These are phyloP conservation scores for Ceratoteleas bidentatus DNA, from an alignment of 1,140 invertebrate species.

Conservation along the genomic window DNA sequence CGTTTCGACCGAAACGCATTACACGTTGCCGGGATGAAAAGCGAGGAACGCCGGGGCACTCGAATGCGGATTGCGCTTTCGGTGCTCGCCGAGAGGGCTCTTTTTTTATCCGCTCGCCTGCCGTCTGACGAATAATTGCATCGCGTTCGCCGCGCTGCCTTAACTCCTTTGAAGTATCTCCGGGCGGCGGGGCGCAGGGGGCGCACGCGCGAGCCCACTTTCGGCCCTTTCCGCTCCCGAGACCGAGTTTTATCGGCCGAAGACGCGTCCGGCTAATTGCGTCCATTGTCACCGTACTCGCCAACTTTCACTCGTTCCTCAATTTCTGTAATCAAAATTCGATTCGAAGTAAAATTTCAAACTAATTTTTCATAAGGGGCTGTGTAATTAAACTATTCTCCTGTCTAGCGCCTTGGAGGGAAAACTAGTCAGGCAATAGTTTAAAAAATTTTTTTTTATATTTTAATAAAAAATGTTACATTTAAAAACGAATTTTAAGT, in stretches of 20 bases:
- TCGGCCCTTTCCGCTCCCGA: slow-evolving; percentile 54
- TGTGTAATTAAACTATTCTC: too few species aligned
- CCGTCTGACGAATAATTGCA: slow-evolving; percentile 64
- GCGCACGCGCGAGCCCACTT: slow-evolving; percentile 52
- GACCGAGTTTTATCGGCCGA: slow-evolving; percentile 62
- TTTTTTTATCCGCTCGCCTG: slow-evolving; percentile 61
- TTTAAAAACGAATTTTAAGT: too few species aligned
- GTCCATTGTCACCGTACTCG: too few species aligned
- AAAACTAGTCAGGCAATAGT: too few species aligned
- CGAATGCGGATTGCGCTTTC: slow-evolving; percentile 66
- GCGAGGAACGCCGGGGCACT: slow-evolving; percentile 56
- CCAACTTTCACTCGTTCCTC: too few species aligned
- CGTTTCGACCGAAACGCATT: slow-evolving; percentile 62
- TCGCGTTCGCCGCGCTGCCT: slow-evolving; percentile 60
- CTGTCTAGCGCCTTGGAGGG: too few species aligned
- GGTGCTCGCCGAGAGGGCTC: slow-evolving; percentile 56
- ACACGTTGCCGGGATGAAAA: slow-evolving; percentile 55
- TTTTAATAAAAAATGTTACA: too few species aligned
- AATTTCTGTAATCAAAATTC: too few species aligned
- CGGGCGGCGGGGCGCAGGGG: slow-evolving; percentile 42
- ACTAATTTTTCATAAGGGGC: too few species aligned
- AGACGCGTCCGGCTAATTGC: too few species aligned
- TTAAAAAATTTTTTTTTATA: too few species aligned
- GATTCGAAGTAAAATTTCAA: too few species aligned
- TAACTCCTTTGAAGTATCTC: slow-evolving; percentile 68